Conservation (phyloP, 2,113 vertebrate genomes). For the Prionailurus viverrinus region DNA sequence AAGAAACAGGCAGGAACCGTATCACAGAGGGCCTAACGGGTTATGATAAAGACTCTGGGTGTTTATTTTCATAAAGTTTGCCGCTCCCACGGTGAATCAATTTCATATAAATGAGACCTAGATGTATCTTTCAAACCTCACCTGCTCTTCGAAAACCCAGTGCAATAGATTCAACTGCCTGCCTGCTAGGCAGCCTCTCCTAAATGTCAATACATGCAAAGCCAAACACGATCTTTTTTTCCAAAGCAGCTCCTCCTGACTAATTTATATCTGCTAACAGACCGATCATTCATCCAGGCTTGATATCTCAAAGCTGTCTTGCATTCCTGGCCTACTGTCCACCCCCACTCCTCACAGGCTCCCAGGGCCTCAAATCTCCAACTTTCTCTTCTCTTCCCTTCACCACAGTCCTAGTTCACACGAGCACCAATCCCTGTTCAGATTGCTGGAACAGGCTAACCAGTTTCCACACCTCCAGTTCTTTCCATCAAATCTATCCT, state of each 20-base stretch:
- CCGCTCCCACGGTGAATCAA: not conserved
- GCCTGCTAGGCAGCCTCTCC: not conserved
- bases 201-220: constrained; percentile 65
- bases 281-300: not conserved
- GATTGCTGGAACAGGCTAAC: not conserved
- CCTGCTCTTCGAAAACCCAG: constrained; percentile 51
- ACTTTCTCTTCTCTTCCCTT: not conserved
- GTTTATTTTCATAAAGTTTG: constrained; percentile 51
- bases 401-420: not conserved
- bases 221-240: not conserved
- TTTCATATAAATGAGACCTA: constrained; percentile 57
- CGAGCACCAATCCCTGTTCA: constrained; percentile 16
- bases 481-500: constrained; percentile 46
- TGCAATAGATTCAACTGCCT: constrained; percentile 4
- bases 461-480: constrained; percentile 27
- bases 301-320: not conserved
- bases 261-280: constrained; percentile 18
- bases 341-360: not conserved
- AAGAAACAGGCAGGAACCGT: not conserved
- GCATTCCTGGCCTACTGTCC: not conserved
- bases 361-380: constrained; percentile 18
- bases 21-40: not conserved
- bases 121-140: constrained; percentile 49
- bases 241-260: constrained; percentile 22
- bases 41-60: not conserved